phyloP scores from a whole-genome alignment of 2,113 vertebrate species.

The Hoplias malabaricus region DNA sequence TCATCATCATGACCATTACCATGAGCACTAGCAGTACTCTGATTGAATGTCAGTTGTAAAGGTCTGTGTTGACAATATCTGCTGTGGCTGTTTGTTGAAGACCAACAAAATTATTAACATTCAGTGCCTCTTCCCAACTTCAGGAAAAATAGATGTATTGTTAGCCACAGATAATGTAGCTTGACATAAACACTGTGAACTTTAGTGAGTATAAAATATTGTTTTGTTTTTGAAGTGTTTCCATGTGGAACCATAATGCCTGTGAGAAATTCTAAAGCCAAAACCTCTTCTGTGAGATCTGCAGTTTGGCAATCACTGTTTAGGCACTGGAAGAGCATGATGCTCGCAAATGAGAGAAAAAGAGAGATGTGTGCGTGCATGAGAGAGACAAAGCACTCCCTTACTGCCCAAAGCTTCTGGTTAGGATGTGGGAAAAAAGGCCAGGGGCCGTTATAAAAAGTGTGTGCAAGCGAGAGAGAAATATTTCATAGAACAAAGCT shows the following conservation, averaged over 20 bases:
- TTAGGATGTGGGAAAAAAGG: no score
- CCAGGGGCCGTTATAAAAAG: no score
- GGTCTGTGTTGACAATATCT: neutral
- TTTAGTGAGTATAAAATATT: neutral
- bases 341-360: neutral
- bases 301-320: no score
- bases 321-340: neutral
- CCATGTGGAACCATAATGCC: neutral
- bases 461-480: no score
- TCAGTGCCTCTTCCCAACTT: neutral
- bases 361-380: neutral
- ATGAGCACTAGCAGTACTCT: no score
- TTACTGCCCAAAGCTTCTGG: no score
- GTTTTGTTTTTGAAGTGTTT: conserved; percentile 3
- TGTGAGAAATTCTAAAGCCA: neutral
- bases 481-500: no score
- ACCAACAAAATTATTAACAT: neutral
- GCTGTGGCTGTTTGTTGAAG: neutral
- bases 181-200: neutral
- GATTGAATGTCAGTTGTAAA: neutral
- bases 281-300: neutral
- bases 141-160: neutral
- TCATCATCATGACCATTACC: no score
- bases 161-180: neutral
- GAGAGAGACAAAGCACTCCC: neutral